Evolutionary conservation across 1,140 invertebrate genomes (phyloP), one percentile per base, ranked within the genome.

Genomic region (Drosophila bipectinata): DNA sequence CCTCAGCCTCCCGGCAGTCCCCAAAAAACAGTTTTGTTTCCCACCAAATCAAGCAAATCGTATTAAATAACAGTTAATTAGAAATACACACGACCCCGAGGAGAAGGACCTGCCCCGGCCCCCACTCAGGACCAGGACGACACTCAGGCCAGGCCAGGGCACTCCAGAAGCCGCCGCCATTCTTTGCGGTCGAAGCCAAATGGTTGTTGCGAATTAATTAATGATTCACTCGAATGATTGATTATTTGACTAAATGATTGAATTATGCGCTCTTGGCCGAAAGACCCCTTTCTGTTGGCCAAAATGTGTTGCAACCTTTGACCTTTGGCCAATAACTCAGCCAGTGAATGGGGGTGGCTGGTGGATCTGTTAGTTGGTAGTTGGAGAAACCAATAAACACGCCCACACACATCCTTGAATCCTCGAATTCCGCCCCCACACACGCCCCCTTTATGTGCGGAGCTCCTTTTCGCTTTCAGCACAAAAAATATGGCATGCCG

Each of bases 1-100:
- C 26, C 26, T 28, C 26, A 6, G 6, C 57, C 39, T 18, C 39
- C 39, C 3, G 6, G 41, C 15, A 5, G 2, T 21, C 41, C 14
- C 41, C 14, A 45, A 32, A 52, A 39, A 47, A 55, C 68, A 55
- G 69, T 63, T 74, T 64, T 73, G 48, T 48, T 44, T 37, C 34
- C 63, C 63, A 56, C 67, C 54, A 71, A 85, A 87, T 87, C 77
- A 75, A 75, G 82, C 60, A 87, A 84, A 85, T 85, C 82, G 81
- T 87, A 85, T 85, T 85, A 85, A 85, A 85, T 87, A 87, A 85
- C 81, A 87, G 81, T 85, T 85, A 85, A 85, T 85, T 85, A 85
- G 78, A 68, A 81, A 81, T 68, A 79, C 73, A 80, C 67, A 85
- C 68, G 26, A 6, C 37, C 37, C 51, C 12, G 39, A 30, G 53